Evolutionary conservation across 2,888 invertebrate species (phyloP).

Genomic region (Tiliacea citrago): DNA sequence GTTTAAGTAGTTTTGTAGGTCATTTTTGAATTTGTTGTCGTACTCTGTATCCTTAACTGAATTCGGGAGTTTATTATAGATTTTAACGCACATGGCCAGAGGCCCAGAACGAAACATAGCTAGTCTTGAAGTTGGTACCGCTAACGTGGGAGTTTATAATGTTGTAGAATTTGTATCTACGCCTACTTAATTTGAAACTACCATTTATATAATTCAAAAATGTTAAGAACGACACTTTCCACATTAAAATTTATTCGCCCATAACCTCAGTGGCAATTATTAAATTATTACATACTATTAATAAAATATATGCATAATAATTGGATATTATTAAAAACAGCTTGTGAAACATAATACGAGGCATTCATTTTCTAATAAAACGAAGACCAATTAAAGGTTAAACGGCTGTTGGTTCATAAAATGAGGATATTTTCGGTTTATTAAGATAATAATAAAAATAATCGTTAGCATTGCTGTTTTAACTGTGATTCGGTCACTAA

Average conservation of each 20-base stretch:
- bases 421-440: constrained; percentile 33
- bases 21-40: too few species aligned
- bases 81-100: too few species aligned
- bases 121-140: too few species aligned
- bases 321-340: constrained; percentile 36
- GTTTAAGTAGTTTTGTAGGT: too few species aligned
- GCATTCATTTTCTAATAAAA: constrained; percentile 39
- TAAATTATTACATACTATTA: constrained; percentile 30
- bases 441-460: constrained; percentile 26
- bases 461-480: constrained; percentile 10
- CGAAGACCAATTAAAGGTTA: constrained; percentile 15
- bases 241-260: constrained; percentile 21
- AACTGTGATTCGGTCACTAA: neutral
- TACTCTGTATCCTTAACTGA: too few species aligned
- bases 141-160: too few species aligned
- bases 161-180: neutral
- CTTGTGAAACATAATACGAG: constrained; percentile 33
- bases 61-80: too few species aligned
- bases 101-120: too few species aligned
- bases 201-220: neutral
- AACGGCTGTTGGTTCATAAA: constrained; percentile 29
- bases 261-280: constrained; percentile 21
- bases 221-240: neutral
- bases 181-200: neutral
- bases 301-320: constrained; percentile 46